These are phyloP conservation scores for Perognathus longimembris DNA, from an alignment of 2,113 vertebrate genomes.

Conservation along the genomic window DNA sequence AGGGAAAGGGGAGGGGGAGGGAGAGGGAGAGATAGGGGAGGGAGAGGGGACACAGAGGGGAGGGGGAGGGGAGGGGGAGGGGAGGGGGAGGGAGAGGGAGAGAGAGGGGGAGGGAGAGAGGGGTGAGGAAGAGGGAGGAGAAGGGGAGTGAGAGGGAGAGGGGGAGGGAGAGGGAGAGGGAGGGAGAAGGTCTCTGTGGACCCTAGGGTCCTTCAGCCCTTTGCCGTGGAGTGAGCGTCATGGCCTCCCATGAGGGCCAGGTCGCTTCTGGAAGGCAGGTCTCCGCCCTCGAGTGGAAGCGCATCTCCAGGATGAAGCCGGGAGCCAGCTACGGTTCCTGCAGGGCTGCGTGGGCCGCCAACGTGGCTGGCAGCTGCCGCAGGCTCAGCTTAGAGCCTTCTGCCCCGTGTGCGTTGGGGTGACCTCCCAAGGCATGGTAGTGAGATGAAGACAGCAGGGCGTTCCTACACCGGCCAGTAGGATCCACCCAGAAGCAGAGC, in stretches of 20 bases:
- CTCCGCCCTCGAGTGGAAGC: conserved; percentile 12
- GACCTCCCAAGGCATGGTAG: neutral
- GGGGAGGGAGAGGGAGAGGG: neutral
- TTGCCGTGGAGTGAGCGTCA: neutral
- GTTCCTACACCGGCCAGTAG: neutral
- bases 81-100: too few species aligned
- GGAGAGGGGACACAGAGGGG: too few species aligned
- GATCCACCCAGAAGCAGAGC: conserved; percentile 13
- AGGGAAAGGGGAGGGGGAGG: too few species aligned
- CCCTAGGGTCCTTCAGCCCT: neutral
- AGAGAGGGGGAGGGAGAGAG: too few species aligned
- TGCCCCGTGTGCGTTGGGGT: neutral
- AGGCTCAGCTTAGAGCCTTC: neutral
- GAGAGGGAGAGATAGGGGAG: too few species aligned
- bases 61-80: too few species aligned
- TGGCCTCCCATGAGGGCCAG: conserved; percentile 11
- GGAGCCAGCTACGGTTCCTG: conserved; percentile 39
- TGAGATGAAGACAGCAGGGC: neutral
- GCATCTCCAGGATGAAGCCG: neutral
- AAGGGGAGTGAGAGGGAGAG: too few species aligned
- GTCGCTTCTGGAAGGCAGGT: neutral
- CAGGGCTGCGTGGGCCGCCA: neutral
- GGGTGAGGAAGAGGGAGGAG: too few species aligned
- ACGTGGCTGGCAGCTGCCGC: neutral
- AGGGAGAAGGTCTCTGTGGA: neutral